Evolutionary conservation across 2,888 invertebrate species (phyloP).

Genomic region (Petrophora chlorosata): DNA sequence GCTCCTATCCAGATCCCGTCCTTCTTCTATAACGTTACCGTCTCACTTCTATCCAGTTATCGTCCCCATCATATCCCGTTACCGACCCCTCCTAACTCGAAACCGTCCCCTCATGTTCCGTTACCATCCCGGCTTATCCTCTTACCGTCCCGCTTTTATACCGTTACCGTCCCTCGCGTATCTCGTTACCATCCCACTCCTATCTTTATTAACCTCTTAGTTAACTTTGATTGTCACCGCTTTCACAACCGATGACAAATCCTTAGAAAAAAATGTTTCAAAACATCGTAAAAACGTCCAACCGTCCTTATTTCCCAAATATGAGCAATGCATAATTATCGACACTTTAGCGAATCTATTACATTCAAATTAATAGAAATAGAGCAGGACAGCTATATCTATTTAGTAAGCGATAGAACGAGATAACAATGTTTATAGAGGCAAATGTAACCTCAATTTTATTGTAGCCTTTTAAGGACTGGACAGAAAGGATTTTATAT

Average conservation of each 20-base stretch:
- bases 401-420: constrained; percentile 37
- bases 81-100: too few relatives aligned
- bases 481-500: constrained; percentile 54
- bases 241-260: constrained; percentile 23
- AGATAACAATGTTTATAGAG: constrained; percentile 46
- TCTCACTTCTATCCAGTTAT: too few relatives aligned
- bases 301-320: constrained; percentile 30
- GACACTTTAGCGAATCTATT: constrained; percentile 40
- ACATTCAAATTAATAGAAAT: constrained; percentile 35
- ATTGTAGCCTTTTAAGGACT: constrained; percentile 63
- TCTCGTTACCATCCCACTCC: too few relatives aligned
- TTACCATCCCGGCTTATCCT: too few relatives aligned
- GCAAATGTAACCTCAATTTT: constrained; percentile 67
- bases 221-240: constrained; percentile 2
- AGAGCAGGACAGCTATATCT: constrained; percentile 33
- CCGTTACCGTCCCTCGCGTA: too few relatives aligned
- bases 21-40: too few relatives aligned
- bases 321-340: constrained; percentile 30
- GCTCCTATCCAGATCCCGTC: too few relatives aligned
- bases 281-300: constrained; percentile 31
- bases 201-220: too few relatives aligned
- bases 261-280: constrained; percentile 25
- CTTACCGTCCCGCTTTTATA: too few relatives aligned
- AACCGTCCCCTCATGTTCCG: too few relatives aligned
- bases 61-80: too few relatives aligned